Base-by-base conservation (phyloP, 1,140 invertebrate species). In the Melipona quadrifasciata region DNA sequence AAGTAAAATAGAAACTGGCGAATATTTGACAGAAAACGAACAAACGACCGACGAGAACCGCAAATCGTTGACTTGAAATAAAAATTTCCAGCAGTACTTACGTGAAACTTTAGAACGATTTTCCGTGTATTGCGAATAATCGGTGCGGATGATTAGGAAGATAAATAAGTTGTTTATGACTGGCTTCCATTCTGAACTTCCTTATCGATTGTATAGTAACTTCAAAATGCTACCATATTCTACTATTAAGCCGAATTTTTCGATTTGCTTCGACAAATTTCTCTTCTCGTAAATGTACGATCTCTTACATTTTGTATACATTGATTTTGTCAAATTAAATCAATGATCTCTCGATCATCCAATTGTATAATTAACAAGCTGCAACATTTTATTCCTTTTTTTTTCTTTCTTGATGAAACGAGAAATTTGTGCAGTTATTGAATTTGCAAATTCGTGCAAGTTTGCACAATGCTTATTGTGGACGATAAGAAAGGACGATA, bases 161-260 rank as follows among this genome's bases (percentile, higher is more conserved):
- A 92, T 92, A 92, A 93, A 93, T 93, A 92, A 91, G 87, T 87
- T 91, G 89, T 91, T 92, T 92, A 85, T 87, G 90, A 91, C 86
- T 92, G 88, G 87, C 91, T 90, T 90, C 89, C 91, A 92, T 91
- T 87, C 87, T 92, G 86, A 65, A 88, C 76, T 72, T 82, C 79
- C 84, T 87, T 90, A 91, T 91, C 91, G 91, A 91, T 90, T 92
- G 64, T 87, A 73, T 75, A 70, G 86, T 85, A 86, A 91, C 85
- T 91, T 91, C 84, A 82, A 70, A 79, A 82, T 34, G 31, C 65
- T 76, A 64, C 72, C n/a, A 74, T 47, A 47, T 86, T 87, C 65
- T 47, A 85, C 78, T 61, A 76, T 74, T 74, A 61, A 3, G 64
- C 53, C n/a, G 19, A 16, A 61, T 61, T 61, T 72, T 47, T 12